Evolutionary conservation across 2,797 vertebrate species (phyloP).

Genomic region (Synanceia verrucosa): DNA sequence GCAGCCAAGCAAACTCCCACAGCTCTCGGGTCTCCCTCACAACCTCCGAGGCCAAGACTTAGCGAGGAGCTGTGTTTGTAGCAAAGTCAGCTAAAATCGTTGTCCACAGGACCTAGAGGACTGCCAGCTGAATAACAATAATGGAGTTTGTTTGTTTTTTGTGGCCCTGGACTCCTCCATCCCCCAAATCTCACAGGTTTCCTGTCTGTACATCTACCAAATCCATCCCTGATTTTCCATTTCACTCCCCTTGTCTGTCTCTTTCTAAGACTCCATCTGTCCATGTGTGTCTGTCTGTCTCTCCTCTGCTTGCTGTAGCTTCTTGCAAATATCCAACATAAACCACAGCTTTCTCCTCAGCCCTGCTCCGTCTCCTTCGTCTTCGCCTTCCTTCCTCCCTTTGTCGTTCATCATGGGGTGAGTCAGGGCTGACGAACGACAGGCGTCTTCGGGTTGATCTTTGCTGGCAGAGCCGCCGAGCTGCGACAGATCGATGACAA

Average conservation of each 20-base stretch:
- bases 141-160: slow-evolving; percentile 24
- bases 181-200: slow-evolving; percentile 33
- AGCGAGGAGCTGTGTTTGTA: slow-evolving; percentile 41
- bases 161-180: slow-evolving; percentile 38
- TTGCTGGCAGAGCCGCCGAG: slow-evolving; percentile 36
- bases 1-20: slow-evolving; percentile 48
- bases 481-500: slow-evolving; percentile 73
- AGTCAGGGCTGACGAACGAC: slow-evolving; percentile 43
- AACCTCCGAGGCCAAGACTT: slow-evolving; percentile 46
- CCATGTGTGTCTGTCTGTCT: slow-evolving; percentile 47
- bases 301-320: slow-evolving; percentile 29
- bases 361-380: background rate
- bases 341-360: slow-evolving; percentile 35
- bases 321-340: slow-evolving; percentile 53
- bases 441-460: slow-evolving; percentile 55
- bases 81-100: slow-evolving; percentile 66
- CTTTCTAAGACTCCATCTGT: slow-evolving; percentile 63
- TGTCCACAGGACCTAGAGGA: slow-evolving; percentile 35
- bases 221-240: slow-evolving; percentile 29
- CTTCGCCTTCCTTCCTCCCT: slow-evolving; percentile 1
- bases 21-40: slow-evolving; percentile 37
- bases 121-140: slow-evolving; percentile 63
- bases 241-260: slow-evolving; percentile 24
- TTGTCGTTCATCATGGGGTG: slow-evolving; percentile 29
- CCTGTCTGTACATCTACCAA: slow-evolving; percentile 42